Evolutionary conservation across 2,113 vertebrate genomes (phyloP).

Genomic region (Glaucidium brasilianum): DNA sequence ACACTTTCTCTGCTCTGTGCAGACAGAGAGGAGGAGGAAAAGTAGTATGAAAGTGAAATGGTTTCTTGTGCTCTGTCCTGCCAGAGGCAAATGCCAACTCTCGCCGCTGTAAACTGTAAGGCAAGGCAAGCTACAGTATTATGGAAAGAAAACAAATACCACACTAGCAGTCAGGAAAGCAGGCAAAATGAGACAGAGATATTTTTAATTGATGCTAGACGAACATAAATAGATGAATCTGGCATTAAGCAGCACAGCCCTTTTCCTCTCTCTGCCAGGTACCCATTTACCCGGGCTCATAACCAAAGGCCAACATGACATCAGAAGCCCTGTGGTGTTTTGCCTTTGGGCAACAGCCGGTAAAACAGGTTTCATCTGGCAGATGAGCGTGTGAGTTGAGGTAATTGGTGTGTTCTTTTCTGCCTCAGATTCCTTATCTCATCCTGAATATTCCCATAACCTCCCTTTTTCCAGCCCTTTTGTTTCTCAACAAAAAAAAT

Average conservation of each 20-base stretch:
- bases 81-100: constrained; percentile 58
- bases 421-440: constrained; percentile 61
- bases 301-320: constrained; percentile 66
- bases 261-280: constrained; percentile 52
- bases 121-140: constrained; percentile 24
- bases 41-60: constrained; percentile 29
- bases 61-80: constrained; percentile 34
- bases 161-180: constrained; percentile 48
- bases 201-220: constrained; percentile 68
- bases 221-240: constrained; percentile 53
- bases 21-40: background rate
- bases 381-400: constrained; percentile 41
- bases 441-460: constrained; percentile 36
- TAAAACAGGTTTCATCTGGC: constrained; percentile 71
- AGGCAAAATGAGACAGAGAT: constrained; percentile 65
- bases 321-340: constrained; percentile 65
- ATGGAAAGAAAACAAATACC: constrained; percentile 40
- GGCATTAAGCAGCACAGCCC: constrained; percentile 35
- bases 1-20: background rate
- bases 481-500: constrained; percentile 59
- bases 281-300: constrained; percentile 48
- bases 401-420: constrained; percentile 50
- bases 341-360: constrained; percentile 66
- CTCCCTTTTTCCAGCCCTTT: constrained; percentile 2
- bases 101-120: constrained; percentile 39